Base-by-base conservation (phyloP, 64 coral and sea anemone species). In the Montipora efflorescens region DNA sequence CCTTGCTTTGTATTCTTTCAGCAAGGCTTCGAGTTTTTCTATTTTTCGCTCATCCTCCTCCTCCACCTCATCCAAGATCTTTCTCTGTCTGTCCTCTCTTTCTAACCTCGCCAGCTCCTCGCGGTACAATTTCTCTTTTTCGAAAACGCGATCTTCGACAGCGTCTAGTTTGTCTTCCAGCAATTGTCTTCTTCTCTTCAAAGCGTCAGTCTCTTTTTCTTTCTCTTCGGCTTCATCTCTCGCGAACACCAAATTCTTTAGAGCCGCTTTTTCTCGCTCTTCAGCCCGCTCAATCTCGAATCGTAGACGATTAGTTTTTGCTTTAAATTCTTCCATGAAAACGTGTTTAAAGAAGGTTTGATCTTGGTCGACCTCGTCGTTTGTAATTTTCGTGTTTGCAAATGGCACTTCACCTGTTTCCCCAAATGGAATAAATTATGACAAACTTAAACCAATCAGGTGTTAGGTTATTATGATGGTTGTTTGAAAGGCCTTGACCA, bases 241-340 rank as follows among this genome's bases (percentile, higher is more conserved):
- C 9, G 67, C 51, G 23, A 67, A 73, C 16, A 4, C 61, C 0
- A 93, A 46, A 15, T 88, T 88, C 57, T 93, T 88, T 7, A 50
- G 69, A 0, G 92, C 92, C 7, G 59, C n/a, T 28, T 79, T 87
- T 62, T 93, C 92, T 6, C 84, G 49, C 45, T 93, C 57, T 7
- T 93, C 92, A 4, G 87, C 36, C 55, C 88, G 74, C 4, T 93
- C 92, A 22, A 93, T 87, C 50, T 93, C 75, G n/a, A 87, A 48
- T 69, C 77, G 66, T 23, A 88, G 16, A 19, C 46, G 53, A 43
- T 49, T 67, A 5, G 76, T 93, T 93, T 93, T 93, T 20, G 69
- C 84, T 55, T 87, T 87, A 25, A 93, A 88, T 81, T 93, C 87
- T 74, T 93, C 92, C 92, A 93, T 93, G 70, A 11, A 80, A 21